Evolutionary conservation across 2,113 vertebrate genomes (phyloP).

Genomic region (Acinonyx jubatus): DNA sequence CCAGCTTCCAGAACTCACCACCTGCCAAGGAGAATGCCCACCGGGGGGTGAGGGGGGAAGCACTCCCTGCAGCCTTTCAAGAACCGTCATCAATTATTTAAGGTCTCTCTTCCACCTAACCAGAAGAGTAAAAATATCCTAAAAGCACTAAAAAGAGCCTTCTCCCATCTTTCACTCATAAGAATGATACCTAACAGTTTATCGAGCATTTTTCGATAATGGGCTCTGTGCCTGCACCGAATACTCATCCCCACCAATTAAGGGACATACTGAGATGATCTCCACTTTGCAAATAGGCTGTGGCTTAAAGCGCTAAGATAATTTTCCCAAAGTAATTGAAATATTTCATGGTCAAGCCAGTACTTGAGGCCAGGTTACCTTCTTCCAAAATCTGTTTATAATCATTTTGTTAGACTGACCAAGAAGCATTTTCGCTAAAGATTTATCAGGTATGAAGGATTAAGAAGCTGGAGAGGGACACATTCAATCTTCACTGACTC

Average conservation of each 20-base stretch:
- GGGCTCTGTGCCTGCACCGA: rapidly evolving
- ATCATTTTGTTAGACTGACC: not conserved
- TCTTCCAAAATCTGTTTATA: not conserved
- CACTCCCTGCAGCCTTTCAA: not conserved
- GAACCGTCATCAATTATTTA: not conserved
- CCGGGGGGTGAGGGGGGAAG: rapidly evolving
- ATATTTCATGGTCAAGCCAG: not conserved
- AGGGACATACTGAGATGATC: not conserved
- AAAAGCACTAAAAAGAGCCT: not conserved
- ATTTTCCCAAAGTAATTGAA: not conserved
- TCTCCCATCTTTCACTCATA: not conserved
- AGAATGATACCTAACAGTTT: not conserved
- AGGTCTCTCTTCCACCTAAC: not conserved
- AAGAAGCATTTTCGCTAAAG: not conserved
- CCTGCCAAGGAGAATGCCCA: not conserved
- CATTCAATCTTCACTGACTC: not conserved
- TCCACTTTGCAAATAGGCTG: not conserved
- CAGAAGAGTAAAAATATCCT: not conserved
- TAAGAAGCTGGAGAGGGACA: not conserved
- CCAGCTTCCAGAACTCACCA: not conserved
- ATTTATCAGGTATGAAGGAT: not conserved
- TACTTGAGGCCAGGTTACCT: not conserved
- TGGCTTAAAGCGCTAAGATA: not conserved
- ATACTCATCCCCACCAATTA: not conserved
- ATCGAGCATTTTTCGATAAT: not conserved